These are phyloP conservation scores for Suillia variegata DNA, from an alignment of 2,888 invertebrate genomes.

Conservation along the genomic window DNA sequence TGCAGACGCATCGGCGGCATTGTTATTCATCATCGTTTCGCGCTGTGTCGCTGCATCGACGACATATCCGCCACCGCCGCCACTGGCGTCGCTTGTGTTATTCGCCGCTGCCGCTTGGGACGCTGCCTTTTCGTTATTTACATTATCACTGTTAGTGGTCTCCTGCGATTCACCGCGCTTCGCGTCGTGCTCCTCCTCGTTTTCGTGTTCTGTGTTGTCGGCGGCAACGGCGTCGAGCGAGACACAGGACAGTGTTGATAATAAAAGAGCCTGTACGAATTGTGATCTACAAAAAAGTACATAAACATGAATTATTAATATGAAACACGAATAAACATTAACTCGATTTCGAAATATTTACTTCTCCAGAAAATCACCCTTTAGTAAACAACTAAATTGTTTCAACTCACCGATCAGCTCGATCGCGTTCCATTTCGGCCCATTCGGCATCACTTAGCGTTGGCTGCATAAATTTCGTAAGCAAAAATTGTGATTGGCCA, in stretches of 20 bases:
- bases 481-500: conserved; percentile 55
- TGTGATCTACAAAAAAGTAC: conserved; percentile 63
- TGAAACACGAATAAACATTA: not conserved
- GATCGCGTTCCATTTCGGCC: conserved; percentile 64
- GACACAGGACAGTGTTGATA: conserved; percentile 65
- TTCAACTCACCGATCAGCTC: conserved; percentile 63
- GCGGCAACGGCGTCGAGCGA: conserved; percentile 37
- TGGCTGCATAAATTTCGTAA: conserved; percentile 65
- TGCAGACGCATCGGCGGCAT: conserved; percentile 49
- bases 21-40: conserved; percentile 57
- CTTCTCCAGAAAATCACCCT: too few species aligned
- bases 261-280: conserved; percentile 73
- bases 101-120: conserved; percentile 30
- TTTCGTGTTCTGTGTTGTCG: conserved; percentile 38
- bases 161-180: conserved; percentile 44
- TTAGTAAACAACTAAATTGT: too few species aligned
- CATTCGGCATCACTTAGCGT: conserved; percentile 64
- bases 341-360: not conserved
- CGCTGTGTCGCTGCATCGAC: conserved; percentile 31
- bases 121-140: conserved; percentile 57
- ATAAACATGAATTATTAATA: too few species aligned
- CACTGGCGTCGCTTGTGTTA: conserved; percentile 33
- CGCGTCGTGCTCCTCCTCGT: conserved; percentile 42
- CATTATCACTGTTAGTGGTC: conserved; percentile 58
- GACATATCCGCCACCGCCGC: conserved; percentile 34